Evolutionary conservation across 2,113 vertebrate species (phyloP), one percentile per base, ranked within the genome.

Genomic region (Cololabis saira): DNA sequence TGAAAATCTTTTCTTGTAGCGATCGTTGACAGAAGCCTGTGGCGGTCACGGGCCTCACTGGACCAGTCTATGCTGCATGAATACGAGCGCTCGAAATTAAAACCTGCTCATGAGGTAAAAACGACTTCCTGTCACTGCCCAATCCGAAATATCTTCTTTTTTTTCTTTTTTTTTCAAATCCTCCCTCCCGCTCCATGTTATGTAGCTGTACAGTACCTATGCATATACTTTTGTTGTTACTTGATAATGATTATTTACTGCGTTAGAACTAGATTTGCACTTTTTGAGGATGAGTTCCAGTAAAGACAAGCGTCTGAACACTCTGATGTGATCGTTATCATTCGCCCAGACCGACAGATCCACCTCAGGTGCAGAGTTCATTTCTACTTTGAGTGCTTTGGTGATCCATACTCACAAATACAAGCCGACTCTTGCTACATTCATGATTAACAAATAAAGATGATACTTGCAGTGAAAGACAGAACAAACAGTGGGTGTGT

Each of bases 1-100:
- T 57, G 48, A 57, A 45, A 43, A 17, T 42, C 41, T 49, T 64
- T 37, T 47, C 14, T 45, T 5, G 13, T 24, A 24, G 40, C 15
- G 24, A 18, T 59, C 42, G 5, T 27, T 59, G 59, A 45, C 48
- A 30, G 48, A 60, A 61, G 73, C 69, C 62, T 70, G 68, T 57
- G 68, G 47, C 65, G 12, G 40, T 72, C 21, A 69, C 90, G 82
- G 90, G 91, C 93, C 91, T 79, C 86, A 64, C 88, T 87, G 90
- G 94, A 93, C 92, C 94, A 94, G 94, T 93, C 94, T 92, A 91
- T 88, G 86, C 76, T 88, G 90, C 72, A 84, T 80, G 49, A 89
- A 76, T 51, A 84, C 74, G 77, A 76, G 49, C 72, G 64, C 68
- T 87, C 91, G 84, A 90, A 79, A 91, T 90, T 89, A 83, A 79